Evolutionary conservation across 92 coral and sea anemone genomes (phyloP), one percentile per base, ranked within the genome.

Genomic region (Virgularia gustaviana): DNA sequence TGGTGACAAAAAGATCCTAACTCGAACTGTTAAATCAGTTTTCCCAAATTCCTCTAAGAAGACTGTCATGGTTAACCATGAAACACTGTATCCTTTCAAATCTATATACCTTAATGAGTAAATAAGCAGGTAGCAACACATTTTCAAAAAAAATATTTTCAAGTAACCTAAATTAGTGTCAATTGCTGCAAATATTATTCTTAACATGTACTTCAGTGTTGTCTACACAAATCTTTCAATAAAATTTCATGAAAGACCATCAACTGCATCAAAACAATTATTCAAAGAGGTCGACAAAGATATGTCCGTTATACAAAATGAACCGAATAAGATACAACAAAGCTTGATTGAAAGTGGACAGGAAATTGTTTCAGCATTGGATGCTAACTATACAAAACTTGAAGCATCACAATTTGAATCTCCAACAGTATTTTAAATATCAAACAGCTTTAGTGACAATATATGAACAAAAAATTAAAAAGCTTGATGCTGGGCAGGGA

Each of bases 131-230:
- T 13, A 13, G 4, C 13, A 22, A 13, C 13, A 43, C 13, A 43
- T 43, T 43, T 1, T 2, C 13, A 56, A 22, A 2, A 2, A 27
- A 0, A 56, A 6, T 27, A 13, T 27, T 8, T 56, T 12, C 2
- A 23, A 12, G 15, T 10, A 4, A 56, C 2, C 32, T 56, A 56
- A 13, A 6, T 56, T 36, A 24, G 20, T 8, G 20, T 56, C 27
- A 12, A 56, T 1, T 56, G 27, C 63, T 0, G 15, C 51, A 13
- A 41, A 9, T 9, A n/a, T 56, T 59, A 32, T 59, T 27, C 65
- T 59, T 59, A 59, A 59, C 65, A 29, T 13, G 32, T 59, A 33
- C 32, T 33, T 18, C 24, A 59, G 65, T 6, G 65, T 59, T 59
- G 65, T 59, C 18, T 59, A 59, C 29, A 30, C 65, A 8, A 59